Evolutionary conservation across 2,888 invertebrate species (phyloP), one percentile per base, ranked within the genome.

Genomic region (Rhyacophila evoluta): DNA sequence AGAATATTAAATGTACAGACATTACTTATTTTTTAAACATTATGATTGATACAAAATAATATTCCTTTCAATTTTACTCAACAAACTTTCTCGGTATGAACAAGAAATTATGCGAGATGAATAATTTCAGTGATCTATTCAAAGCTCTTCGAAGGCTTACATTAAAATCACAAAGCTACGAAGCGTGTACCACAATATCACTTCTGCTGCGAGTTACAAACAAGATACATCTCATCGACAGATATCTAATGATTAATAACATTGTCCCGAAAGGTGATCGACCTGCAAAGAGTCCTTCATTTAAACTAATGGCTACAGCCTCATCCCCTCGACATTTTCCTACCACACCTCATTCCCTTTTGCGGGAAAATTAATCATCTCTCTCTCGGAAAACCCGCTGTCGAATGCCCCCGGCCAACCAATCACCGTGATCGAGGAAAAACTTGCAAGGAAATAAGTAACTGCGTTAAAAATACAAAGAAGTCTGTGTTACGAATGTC

Each of bases 331-430:
- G 25, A 38, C 38, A n/a, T 37, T 77, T 55, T 28, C 38, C 69
- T 67, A 15, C 27, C 68, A 25, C 41, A 27, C 75, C 72, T 15
- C 68, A 25, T 36, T 29, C 75, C 72, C 25, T 15, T 28, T 38
- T 28, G 15, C 12, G 11, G 27, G 36, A 37, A 80, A 77, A 80
- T 77, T 80, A 80, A 80, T 80, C 77, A 79, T 69, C 72, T 79
- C 76, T 79, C 76, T 76, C 27, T 73, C 41, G 79, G 29, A 29
- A 74, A 67, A 70, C 69, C 72, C 74, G 15, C 55, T 55, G 55
- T 55, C 74, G 72, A 39, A 70, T 28, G 39, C 77, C 77, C 70
- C 70, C 37, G 77, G 74, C 71, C 25, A 75, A 75, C 72, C 72
- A 72, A 79, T 79, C 72, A 72, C 72, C 12, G 41, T 5, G 15